These are phyloP conservation scores for Nanorana parkeri DNA, from an alignment of 2,113 vertebrate genomes.

Conservation along the genomic window DNA sequence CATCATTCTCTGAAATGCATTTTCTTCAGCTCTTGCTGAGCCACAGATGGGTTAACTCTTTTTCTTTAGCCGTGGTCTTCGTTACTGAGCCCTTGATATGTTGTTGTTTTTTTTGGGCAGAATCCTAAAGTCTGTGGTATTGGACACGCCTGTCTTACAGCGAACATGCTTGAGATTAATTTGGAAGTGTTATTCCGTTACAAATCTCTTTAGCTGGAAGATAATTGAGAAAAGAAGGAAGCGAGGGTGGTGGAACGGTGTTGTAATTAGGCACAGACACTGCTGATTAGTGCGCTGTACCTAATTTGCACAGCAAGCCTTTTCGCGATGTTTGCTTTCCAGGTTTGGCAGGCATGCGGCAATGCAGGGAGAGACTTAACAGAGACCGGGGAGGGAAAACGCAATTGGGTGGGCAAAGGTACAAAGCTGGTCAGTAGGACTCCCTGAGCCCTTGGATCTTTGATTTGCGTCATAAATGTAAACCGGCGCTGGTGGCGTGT, in stretches of 20 bases:
- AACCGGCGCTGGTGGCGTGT: too few species aligned
- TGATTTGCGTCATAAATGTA: background rate
- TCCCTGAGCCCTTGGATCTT: background rate
- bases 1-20: too few species aligned
- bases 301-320: slow-evolving; percentile 23
- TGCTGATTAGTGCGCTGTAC: slow-evolving; percentile 1
- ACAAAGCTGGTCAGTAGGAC: background rate
- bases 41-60: slow-evolving; percentile 9
- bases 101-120: background rate
- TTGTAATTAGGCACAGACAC: slow-evolving; percentile 44
- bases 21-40: background rate
- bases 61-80: background rate
- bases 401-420: background rate
- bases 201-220: slow-evolving; percentile 44
- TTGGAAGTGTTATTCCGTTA: slow-evolving; percentile 38
- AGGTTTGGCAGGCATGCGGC: background rate
- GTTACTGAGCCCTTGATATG: background rate
- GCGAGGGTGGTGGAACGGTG: background rate
- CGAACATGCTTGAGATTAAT: background rate
- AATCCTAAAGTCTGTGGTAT: background rate
- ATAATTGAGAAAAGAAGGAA: slow-evolving; percentile 39
- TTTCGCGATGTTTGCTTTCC: slow-evolving; percentile 19
- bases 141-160: slow-evolving; percentile 1
- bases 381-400: background rate
- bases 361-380: background rate